Evolutionary conservation across 2,888 invertebrate genomes (phyloP).

Genomic region (Harmothoe impar): DNA sequence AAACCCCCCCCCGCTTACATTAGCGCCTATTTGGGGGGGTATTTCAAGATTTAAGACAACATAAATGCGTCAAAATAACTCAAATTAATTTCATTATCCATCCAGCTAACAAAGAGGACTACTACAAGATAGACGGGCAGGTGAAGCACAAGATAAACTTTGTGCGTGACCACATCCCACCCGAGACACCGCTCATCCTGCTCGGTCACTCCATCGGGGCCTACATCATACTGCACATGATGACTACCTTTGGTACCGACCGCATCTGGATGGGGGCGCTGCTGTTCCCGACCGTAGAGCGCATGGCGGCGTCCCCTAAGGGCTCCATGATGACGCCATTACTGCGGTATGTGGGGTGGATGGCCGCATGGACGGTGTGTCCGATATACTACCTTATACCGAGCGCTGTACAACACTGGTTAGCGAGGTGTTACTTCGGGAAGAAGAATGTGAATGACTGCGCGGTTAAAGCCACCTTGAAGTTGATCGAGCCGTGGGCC

Average conservation of each 20-base stretch:
- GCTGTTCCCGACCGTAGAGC: conserved; percentile 94
- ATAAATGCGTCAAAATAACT: no score
- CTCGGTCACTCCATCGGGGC: conserved; percentile 96
- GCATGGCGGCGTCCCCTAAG: conserved; percentile 90
- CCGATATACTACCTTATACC: conserved; percentile 77
- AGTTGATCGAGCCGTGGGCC: conserved; percentile 78
- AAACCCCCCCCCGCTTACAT: no score
- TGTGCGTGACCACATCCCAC: conserved; percentile 89
- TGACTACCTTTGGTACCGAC: conserved; percentile 84
- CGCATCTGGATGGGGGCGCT: conserved; percentile 85
- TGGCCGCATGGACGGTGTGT: conserved; percentile 77
- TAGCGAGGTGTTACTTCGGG: conserved; percentile 79
- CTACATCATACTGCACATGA: conserved; percentile 90
- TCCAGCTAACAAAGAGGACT: conserved; percentile 72
- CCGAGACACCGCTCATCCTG: conserved; percentile 88
- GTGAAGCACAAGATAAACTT: conserved; percentile 91
- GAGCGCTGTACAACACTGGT: conserved; percentile 70
- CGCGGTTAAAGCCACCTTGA: conserved; percentile 77
- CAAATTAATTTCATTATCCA: no score
- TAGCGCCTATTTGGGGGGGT: no score
- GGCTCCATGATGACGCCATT: conserved; percentile 88
- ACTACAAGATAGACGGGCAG: conserved; percentile 89
- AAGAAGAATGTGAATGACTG: conserved; percentile 76
- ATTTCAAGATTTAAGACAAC: no score
- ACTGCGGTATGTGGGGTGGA: conserved; percentile 84